phyloP scores from a whole-genome alignment of 2,113 vertebrate genomes.

The Nymphicus hollandicus region DNA sequence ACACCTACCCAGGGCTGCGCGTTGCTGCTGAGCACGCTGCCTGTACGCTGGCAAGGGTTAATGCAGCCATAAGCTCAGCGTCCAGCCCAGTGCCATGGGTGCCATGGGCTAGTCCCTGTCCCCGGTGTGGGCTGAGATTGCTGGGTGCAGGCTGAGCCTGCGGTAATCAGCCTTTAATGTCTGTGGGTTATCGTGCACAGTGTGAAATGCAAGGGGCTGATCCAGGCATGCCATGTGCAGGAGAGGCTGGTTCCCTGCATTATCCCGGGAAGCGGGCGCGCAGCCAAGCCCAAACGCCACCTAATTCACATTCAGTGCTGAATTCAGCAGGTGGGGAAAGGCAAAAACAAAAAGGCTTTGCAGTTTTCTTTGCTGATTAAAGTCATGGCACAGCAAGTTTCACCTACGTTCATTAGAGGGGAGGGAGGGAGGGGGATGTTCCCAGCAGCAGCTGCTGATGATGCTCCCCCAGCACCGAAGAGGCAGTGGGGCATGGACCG shows the following conservation, averaged over 20 bases:
- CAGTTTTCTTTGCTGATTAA: constrained; percentile 62
- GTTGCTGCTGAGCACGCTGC: not conserved
- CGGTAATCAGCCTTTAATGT: not conserved
- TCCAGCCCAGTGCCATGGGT: not conserved
- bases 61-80: not conserved
- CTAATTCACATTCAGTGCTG: not conserved
- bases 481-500: fast-evolving
- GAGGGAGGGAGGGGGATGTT: constrained; percentile 1
- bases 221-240: not conserved
- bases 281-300: constrained; percentile 5
- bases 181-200: fast-evolving
- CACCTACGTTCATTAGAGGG: constrained; percentile 35
- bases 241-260: not conserved
- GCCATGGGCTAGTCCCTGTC: fast-evolving
- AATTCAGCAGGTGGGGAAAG: constrained; percentile 29
- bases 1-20: not conserved
- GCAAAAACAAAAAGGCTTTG: not conserved
- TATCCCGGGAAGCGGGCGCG: not conserved
- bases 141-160: fast-evolving
- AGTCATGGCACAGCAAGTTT: constrained; percentile 62
- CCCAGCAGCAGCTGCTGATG: not conserved
- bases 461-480: not conserved
- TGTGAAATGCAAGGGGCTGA: not conserved
- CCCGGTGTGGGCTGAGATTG: fast-evolving
- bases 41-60: fast-evolving